A percentile compares a stretch with the other conserved stretches of the same genome.
Evolutionary conservation across 2,113 vertebrate genomes (phyloP).

Genomic region (Trogon melanurus): DNA sequence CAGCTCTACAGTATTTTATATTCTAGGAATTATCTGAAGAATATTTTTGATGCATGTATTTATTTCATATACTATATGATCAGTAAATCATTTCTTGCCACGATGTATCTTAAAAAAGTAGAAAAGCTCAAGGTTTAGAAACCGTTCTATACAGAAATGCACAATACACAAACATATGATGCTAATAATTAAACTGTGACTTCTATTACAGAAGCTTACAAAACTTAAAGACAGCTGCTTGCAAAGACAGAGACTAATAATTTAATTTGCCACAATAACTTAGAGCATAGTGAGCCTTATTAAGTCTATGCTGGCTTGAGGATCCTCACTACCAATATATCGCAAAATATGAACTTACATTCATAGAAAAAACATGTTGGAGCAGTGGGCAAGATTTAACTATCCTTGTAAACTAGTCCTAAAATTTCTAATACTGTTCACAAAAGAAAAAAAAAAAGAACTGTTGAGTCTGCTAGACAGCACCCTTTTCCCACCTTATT

Average conservation of each 20-base stretch:
- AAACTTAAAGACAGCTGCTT: not conserved
- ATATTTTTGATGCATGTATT: constrained; percentile 1
- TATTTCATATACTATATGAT: not conserved
- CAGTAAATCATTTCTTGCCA: not conserved
- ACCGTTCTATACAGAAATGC: not conserved
- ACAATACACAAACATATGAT: not conserved
- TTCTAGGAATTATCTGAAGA: constrained; percentile 38
- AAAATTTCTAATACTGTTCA: not conserved
- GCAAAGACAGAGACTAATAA: not conserved
- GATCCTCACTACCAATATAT: not conserved
- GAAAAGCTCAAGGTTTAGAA: not conserved
- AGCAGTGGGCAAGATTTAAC: not conserved
- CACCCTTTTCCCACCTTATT: not conserved
- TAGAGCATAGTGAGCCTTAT: not conserved
- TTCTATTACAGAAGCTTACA: not conserved
- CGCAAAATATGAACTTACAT: not conserved
- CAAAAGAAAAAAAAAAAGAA: not conserved
- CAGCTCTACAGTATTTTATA: constrained; percentile 46
- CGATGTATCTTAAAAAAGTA: not conserved
- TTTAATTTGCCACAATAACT: not conserved
- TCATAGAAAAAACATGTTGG: not conserved
- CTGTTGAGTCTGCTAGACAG: not conserved
- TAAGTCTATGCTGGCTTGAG: not conserved
- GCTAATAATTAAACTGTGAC: not conserved
- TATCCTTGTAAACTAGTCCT: not conserved